Evolutionary conservation across 1,140 invertebrate genomes (phyloP).

Genomic region (Drosophila novamexicana): DNA sequence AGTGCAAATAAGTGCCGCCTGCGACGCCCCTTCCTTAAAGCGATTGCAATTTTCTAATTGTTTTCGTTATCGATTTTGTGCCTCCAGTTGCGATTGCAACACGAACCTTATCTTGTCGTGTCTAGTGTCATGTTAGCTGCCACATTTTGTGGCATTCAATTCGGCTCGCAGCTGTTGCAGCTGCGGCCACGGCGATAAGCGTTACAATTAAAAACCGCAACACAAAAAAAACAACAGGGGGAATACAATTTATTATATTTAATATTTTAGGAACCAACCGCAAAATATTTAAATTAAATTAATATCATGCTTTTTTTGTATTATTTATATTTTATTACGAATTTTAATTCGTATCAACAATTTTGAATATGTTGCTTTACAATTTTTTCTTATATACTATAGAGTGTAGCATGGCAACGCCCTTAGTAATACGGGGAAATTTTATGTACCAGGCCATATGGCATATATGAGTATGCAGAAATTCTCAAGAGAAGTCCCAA

Average conservation of each 20-base stretch:
- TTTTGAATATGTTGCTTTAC: background rate
- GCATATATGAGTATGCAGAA: too few relatives aligned
- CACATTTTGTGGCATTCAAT: conserved; percentile 12
- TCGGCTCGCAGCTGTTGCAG: background rate
- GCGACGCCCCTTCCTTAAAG: background rate
- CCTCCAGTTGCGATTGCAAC: background rate
- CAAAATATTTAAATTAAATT: background rate
- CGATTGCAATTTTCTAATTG: conserved; percentile 5
- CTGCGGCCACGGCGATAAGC: conserved; percentile 12
- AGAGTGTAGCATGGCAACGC: conserved; percentile 4
- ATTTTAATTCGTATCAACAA: conserved; percentile 2
- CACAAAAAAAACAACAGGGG: background rate
- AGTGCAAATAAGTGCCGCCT: background rate
- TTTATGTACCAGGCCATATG: background rate
- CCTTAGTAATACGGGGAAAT: background rate
- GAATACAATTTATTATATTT: background rate
- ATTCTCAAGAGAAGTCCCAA: too few relatives aligned
- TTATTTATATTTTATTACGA: background rate
- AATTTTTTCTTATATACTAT: background rate
- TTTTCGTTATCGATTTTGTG: background rate
- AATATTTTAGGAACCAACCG: conserved; percentile 5
- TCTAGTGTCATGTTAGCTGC: conserved; percentile 17
- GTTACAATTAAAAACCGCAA: background rate
- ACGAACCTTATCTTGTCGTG: conserved; percentile 9
- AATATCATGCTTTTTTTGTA: background rate